Percentiles rank a stretch among this genome's conserved stretches.
phyloP scores from a whole-genome alignment of 2,113 vertebrate species.

The Ploceus nigricollis region DNA sequence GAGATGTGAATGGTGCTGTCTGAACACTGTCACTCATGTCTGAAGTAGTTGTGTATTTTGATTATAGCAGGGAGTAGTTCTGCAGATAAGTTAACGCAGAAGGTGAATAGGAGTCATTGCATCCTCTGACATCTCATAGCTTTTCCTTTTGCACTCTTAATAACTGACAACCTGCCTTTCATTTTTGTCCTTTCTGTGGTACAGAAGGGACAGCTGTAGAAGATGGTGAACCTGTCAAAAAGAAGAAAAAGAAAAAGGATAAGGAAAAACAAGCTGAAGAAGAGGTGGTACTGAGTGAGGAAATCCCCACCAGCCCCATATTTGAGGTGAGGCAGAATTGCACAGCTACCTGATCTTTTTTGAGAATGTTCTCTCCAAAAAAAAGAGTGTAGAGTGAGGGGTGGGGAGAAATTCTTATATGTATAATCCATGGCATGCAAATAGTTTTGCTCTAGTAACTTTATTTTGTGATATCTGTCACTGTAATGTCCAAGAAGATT shows the following conservation, averaged over 20 bases:
- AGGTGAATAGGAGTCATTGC: not conserved
- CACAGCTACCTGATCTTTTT: not conserved
- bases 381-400: not conserved
- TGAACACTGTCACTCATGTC: not conserved
- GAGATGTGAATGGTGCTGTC: not conserved
- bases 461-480: not conserved
- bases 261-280: constrained; percentile 76
- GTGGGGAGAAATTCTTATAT: not conserved
- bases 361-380: not conserved
- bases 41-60: not conserved
- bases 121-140: not conserved
- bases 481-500: not conserved
- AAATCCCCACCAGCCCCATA: constrained; percentile 29
- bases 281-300: constrained; percentile 63
- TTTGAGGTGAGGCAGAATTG: constrained; percentile 53
- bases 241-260: constrained; percentile 92
- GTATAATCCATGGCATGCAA: not conserved
- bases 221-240: constrained; percentile 73
- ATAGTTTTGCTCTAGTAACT: not conserved
- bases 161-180: not conserved
- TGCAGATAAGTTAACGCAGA: not conserved
- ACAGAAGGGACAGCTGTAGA: constrained; percentile 56
- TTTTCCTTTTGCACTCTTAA: not conserved
- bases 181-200: not conserved
- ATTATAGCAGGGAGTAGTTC: not conserved